Evolutionary conservation across 2,797 vertebrate species (phyloP), one percentile per base, ranked within the genome.

Genomic region (Petrocephalus schoutedeni): DNA sequence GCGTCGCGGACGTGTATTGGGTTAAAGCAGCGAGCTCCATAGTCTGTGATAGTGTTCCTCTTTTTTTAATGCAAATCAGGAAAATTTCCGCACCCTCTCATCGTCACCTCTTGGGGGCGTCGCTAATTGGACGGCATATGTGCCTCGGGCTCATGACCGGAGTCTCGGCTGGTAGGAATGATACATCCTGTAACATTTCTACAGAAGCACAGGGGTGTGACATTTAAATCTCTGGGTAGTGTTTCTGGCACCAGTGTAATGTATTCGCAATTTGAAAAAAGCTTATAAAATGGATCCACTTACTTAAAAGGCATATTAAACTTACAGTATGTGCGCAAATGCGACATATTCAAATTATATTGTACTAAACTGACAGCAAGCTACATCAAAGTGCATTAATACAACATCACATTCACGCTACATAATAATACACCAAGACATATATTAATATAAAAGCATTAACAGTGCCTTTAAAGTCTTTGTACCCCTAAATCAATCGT

Each of bases 401-500:
- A 49, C 19, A 45, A 45, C 36, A 74, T 21, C 8, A 49, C 74
- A 80, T 49, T 80, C 45, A 80, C 2, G 41, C 41, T 2, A 49
- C 45, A 80, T 49, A 80, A 80, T 80, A 80, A 80, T 80, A 45
- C 16, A 80, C 19, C 5, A 77, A 3, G 0, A 56, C 23, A 85
- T 57, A 85, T 2, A 61, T 54, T 57, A 45, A 32, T 86, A 89
- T 85, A 49, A 89, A 86, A 86, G 84, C 23, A 54, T 58, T 8
- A 88, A 54, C 6, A 6, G 28, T 71, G 64, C 23, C 80, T 41
- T 56, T 10, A 86, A 59, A 80, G 64, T 56, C 36, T 57, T 16
- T 28, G 56, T 56, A 51, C n/a, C n/a, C 14, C 21, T 23, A 91
- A 74, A 87, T 89, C 90, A 90, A 89, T 54, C 54, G 54, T 49